Conservation (phyloP, 2,113 vertebrate genomes). For the Periophthalmus modestus region DNA sequence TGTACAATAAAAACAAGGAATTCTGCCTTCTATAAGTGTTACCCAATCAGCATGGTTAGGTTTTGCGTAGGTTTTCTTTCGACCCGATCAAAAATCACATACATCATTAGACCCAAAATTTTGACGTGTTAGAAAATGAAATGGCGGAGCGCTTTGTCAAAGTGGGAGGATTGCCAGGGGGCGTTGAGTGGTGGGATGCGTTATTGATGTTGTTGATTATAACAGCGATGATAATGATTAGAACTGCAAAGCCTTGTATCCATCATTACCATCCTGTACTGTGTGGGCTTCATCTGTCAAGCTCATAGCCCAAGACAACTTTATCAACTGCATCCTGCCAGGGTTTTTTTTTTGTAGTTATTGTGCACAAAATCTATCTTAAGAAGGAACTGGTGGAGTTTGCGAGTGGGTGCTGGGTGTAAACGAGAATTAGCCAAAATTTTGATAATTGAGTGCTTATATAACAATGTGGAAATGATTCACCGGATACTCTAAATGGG, state of each 20-base stretch:
- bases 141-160: slow-evolving; percentile 46
- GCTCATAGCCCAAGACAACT: slow-evolving; percentile 16
- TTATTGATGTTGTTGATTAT: slow-evolving; percentile 62
- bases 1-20: slow-evolving; percentile 1
- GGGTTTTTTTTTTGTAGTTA: not conserved
- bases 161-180: slow-evolving; percentile 28
- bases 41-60: slow-evolving; percentile 21
- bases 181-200: slow-evolving; percentile 13
- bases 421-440: not conserved
- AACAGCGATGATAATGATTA: slow-evolving; percentile 65
- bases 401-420: not conserved
- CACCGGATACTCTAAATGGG: not conserved
- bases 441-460: not conserved
- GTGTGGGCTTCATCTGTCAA: slow-evolving; percentile 36
- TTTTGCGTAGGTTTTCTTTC: slow-evolving; percentile 25
- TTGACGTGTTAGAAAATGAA: slow-evolving; percentile 33
- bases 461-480: not conserved
- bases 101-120: slow-evolving; percentile 35
- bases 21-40: not conserved
- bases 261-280: slow-evolving; percentile 48
- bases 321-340: slow-evolving; percentile 8
- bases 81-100: slow-evolving; percentile 54
- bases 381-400: not conserved
- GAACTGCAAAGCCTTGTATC: slow-evolving; percentile 39
- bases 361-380: not conserved